These are phyloP conservation scores for Siphonodentalium dalli DNA, from an alignment of 2,888 invertebrate genomes.

Conservation along the genomic window DNA sequence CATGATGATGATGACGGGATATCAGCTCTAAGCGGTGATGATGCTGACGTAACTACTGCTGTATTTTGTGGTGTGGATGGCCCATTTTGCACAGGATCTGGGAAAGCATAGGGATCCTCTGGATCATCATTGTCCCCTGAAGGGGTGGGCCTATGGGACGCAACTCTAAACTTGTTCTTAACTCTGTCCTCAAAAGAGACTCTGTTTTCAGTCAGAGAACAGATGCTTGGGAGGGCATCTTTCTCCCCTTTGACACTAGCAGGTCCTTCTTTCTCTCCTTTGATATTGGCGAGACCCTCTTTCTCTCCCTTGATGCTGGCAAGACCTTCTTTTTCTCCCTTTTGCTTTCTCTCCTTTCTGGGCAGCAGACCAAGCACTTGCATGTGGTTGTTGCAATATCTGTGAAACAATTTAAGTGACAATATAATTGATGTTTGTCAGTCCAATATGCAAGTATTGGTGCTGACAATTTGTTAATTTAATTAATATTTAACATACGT, in stretches of 20 bases:
- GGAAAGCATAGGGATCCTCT: constrained; percentile 58
- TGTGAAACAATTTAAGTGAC: constrained; percentile 33
- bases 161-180: constrained; percentile 39
- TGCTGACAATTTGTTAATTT: too few relatives aligned
- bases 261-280: too few relatives aligned
- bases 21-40: neutral
- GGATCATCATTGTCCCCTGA: constrained; percentile 49
- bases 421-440: too few relatives aligned
- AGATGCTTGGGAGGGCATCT: constrained; percentile 2
- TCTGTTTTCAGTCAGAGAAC: constrained; percentile 33
- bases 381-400: constrained; percentile 68
- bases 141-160: too few relatives aligned
- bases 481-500: too few relatives aligned
- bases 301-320: too few relatives aligned
- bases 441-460: too few relatives aligned
- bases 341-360: constrained; percentile 50
- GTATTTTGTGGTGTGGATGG: too few relatives aligned
- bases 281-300: too few relatives aligned
- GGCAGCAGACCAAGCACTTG: constrained; percentile 63
- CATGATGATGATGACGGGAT: neutral
- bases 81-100: constrained; percentile 38
- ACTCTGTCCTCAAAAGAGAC: constrained; percentile 47
- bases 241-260: too few relatives aligned
- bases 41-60: neutral
- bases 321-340: constrained; percentile 45